These are phyloP conservation scores for Podarcis muralis DNA, from an alignment of 2,113 vertebrate genomes.

Conservation along the genomic window DNA sequence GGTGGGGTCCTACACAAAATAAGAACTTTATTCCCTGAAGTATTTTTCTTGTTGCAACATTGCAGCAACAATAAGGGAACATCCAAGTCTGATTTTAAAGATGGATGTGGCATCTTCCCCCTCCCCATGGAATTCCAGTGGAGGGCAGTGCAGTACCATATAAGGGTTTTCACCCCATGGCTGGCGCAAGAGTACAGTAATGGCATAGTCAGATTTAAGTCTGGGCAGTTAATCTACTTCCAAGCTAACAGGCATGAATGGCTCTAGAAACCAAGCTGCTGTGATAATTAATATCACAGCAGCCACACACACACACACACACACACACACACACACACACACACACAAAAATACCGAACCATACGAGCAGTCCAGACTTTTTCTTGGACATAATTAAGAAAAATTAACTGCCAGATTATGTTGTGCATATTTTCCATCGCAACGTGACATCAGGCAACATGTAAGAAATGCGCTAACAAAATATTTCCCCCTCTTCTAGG, in stretches of 20 bases:
- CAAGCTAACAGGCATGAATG: background rate
- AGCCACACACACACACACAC: background rate
- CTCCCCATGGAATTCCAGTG: background rate
- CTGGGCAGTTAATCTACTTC: background rate
- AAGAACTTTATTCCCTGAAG: background rate
- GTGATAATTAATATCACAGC: background rate
- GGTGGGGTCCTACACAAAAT: background rate
- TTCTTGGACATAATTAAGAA: background rate
- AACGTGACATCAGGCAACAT: background rate
- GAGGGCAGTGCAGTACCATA: background rate
- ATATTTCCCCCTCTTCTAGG: background rate
- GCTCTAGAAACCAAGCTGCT: background rate
- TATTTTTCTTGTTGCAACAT: background rate
- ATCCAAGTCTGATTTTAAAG: background rate
- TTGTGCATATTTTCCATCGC: no score
- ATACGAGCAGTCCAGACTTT: no score
- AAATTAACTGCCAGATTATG: background rate
- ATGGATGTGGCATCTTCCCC: background rate
- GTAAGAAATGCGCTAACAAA: background rate
- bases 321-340: no score
- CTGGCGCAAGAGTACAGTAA: background rate
- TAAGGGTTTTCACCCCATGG: background rate
- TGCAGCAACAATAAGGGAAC: background rate
- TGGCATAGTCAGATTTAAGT: background rate
- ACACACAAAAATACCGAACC: no score